A percentile compares a stretch with the other conserved stretches of the same genome.
Evolutionary conservation across 1,140 invertebrate genomes (phyloP).

Genomic region (Atta texana): DNA sequence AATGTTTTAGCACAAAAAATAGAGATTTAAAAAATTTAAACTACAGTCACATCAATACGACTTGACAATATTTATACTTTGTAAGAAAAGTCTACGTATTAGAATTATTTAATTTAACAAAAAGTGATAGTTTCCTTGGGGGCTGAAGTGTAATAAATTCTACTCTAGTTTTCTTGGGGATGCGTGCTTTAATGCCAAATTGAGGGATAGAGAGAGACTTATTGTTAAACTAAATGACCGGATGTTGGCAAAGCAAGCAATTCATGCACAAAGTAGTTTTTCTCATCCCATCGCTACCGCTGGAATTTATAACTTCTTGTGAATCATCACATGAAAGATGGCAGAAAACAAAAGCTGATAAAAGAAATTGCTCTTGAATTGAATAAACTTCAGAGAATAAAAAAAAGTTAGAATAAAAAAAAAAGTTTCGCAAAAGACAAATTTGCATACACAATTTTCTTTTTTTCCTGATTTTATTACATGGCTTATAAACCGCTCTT

Average conservation of each 20-base stretch:
- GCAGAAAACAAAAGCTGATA: not conserved
- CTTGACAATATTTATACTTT: not conserved
- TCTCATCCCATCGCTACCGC: not conserved
- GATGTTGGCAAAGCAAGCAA: constrained; percentile 23
- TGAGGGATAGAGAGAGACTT: not conserved
- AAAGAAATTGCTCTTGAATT: constrained; percentile 9
- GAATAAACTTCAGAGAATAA: not conserved
- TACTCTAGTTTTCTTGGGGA: not conserved
- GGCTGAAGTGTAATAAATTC: too few species aligned
- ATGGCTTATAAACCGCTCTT: too few species aligned
- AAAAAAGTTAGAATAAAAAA: not conserved
- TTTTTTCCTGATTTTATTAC: not conserved
- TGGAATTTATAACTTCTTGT: not conserved
- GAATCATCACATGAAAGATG: not conserved
- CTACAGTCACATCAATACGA: not conserved
- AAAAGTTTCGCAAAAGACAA: not conserved
- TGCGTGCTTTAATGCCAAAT: constrained; percentile 13
- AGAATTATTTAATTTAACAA: constrained; percentile 35
- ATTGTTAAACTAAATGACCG: not conserved
- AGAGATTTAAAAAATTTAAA: too few species aligned
- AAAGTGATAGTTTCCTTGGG: not conserved
- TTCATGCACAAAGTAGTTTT: constrained; percentile 9
- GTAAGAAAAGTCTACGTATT: not conserved
- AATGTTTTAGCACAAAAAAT: not conserved
- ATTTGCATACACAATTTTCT: not conserved